Percentiles rank a stretch among this genome's conserved stretches.
Conservation (phyloP, 2,113 vertebrate genomes). For the Chamaea fasciata region DNA sequence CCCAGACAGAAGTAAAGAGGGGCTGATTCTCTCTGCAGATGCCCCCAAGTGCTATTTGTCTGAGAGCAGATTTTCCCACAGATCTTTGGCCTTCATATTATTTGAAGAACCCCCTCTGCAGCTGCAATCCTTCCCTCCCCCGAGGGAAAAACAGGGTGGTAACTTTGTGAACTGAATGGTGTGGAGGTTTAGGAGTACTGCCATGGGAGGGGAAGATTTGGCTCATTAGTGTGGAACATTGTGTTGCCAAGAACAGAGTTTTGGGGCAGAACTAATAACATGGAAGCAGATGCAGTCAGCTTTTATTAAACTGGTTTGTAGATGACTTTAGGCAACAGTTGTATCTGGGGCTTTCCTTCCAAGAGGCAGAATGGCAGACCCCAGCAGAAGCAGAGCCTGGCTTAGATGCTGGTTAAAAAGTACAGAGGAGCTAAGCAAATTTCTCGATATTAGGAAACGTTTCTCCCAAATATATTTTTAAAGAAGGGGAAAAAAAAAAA, state of each 20-base stretch:
- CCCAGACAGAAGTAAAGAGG: slow-evolving; percentile 54
- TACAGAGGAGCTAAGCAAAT: neutral
- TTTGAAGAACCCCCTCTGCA: slow-evolving; percentile 66
- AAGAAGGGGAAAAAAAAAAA: too few relatives aligned
- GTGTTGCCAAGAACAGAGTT: slow-evolving; percentile 64
- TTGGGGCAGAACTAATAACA: slow-evolving; percentile 65
- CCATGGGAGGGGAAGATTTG: slow-evolving; percentile 66
- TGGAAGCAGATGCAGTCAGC: slow-evolving; percentile 68
- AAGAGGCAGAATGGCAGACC: neutral
- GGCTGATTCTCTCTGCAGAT: slow-evolving; percentile 53
- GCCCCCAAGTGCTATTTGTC: slow-evolving; percentile 61
- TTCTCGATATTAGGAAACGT: neutral
- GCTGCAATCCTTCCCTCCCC: slow-evolving; percentile 62
- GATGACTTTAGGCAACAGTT: slow-evolving; percentile 41
- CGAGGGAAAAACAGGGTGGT: slow-evolving; percentile 60
- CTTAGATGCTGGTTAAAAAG: neutral
- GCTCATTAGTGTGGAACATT: slow-evolving; percentile 65
- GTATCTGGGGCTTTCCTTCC: neutral
- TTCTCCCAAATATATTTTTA: neutral
- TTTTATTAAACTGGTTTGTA: slow-evolving; percentile 67
- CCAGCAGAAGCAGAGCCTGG: neutral
- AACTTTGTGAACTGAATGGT: slow-evolving; percentile 63
- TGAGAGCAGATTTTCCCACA: slow-evolving; percentile 65
- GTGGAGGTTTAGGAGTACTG: slow-evolving; percentile 62
- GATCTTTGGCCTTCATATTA: slow-evolving; percentile 55